Evolutionary conservation across 2,888 invertebrate species (phyloP), one percentile per base, ranked within the genome.

Genomic region (Nycteola revayana): DNA sequence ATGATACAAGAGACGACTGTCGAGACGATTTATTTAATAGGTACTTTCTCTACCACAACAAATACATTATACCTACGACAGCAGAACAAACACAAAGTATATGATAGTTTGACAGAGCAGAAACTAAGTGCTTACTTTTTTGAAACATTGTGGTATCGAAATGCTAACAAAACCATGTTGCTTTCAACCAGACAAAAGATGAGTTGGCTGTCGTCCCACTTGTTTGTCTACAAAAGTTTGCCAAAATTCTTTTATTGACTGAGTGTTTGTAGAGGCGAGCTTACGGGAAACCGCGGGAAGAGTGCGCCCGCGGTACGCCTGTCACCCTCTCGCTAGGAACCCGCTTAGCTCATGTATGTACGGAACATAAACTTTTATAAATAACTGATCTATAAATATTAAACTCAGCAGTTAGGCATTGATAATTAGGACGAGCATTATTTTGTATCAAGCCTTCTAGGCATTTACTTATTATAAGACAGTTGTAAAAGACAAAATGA

Each of bases 171-270:
- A 82, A 75, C 75, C 67, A 75, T 75, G 80, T 79, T 78, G 73
- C 79, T 82, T 79, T 82, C 71, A 66, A 70, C 76, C 74, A 82
- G 80, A 86, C 86, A 85, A 86, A 83, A 84, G 86, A 86, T 86
- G 83, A 86, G 79, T 86, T 87, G 87, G 86, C 87, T 69, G 72
- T 71, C 77, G 77, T 83, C 87, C 86, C 83, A 84, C 75, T 84
- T 82, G 85, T 83, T 83, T 83, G 85, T 85, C 83, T 81, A 75
- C 77, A 74, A 82, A 82, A 85, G 80, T 85, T 86, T 86, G 86
- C 86, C 87, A 86, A 87, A 85, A 85, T 83, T 81, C 73, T 83
- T 86, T 85, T 86, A 87, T 85, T 82, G 83, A 83, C 78, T 81
- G 78, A 82, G 75, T 63, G 75, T 74, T 74, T 73, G 71, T 66